These are phyloP conservation scores for Mesoclemmys tuberculata DNA, from an alignment of 2,113 vertebrate species.

Conservation along the genomic window DNA sequence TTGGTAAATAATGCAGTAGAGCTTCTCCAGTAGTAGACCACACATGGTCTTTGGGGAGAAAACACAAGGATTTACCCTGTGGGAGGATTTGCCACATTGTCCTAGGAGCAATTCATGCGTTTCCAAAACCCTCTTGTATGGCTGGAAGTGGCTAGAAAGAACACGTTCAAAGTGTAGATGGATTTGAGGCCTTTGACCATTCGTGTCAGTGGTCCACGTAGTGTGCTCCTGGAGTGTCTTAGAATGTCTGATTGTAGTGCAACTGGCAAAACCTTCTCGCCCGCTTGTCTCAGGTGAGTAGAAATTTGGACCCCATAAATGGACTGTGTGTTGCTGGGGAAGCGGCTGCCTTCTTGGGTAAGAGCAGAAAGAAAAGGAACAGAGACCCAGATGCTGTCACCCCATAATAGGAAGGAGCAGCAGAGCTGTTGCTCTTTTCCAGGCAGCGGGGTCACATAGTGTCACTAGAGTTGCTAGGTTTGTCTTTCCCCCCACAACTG, in stretches of 20 bases:
- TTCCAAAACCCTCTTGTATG: neutral
- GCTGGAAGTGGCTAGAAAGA: neutral
- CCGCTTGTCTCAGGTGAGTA: neutral
- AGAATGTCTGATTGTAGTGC: neutral
- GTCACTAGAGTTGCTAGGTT: neutral
- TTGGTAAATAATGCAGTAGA: neutral
- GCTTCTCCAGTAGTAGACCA: neutral
- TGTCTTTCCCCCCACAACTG: neutral
- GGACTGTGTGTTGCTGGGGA: neutral
- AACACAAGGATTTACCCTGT: neutral
- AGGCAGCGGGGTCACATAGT: neutral
- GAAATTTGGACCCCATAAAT: neutral
- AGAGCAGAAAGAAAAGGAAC: neutral
- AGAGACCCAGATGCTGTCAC: neutral
- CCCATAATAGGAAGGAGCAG: neutral
- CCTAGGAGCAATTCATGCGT: neutral
- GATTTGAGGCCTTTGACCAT: neutral
- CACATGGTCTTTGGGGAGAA: neutral
- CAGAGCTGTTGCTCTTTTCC: neutral
- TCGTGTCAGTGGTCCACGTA: neutral
- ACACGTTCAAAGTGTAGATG: neutral
- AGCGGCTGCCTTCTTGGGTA: neutral
- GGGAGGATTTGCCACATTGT: neutral
- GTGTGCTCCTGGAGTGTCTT: neutral
- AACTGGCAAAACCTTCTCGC: neutral